Conservation (phyloP, 2,113 vertebrate genomes). For the Panurus biarmicus region DNA sequence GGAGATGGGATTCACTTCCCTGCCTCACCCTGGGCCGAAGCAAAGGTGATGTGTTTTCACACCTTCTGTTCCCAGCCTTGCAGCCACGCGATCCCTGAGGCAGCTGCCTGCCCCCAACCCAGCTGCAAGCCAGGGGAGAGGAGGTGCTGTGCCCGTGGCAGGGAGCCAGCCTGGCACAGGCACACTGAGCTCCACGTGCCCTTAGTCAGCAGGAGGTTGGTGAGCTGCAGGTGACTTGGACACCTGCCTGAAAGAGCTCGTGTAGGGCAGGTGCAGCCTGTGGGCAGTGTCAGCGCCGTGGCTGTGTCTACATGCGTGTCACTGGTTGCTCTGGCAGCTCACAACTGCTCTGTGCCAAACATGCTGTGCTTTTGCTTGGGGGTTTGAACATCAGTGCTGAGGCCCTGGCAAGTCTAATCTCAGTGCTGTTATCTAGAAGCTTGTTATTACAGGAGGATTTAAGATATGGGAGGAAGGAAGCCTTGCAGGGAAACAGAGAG, state of each 20-base stretch:
- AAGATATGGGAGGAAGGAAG: neutral
- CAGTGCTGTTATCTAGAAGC: neutral
- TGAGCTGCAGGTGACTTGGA: neutral
- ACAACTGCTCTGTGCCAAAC: neutral
- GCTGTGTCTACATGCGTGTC: rapidly evolving
- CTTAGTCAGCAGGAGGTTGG: neutral
- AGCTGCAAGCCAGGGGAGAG: neutral
- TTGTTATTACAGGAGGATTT: neutral
- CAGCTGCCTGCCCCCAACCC: neutral
- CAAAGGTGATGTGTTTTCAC: neutral
- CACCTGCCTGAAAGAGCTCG: neutral
- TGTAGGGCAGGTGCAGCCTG: neutral
- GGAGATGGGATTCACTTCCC: neutral
- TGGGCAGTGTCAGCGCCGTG: neutral
- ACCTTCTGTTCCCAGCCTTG: neutral
- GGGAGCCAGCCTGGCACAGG: neutral
- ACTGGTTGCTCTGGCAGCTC: neutral
- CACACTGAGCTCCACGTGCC: neutral
- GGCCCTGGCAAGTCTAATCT: neutral
- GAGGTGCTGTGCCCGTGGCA: neutral
- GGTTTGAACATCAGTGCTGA: neutral
- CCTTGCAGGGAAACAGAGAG: neutral
- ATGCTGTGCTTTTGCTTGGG: neutral
- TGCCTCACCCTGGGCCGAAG: neutral
- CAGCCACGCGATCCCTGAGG: neutral